Conservation (phyloP, 2,113 vertebrate genomes). For the Macaca mulatta region DNA sequence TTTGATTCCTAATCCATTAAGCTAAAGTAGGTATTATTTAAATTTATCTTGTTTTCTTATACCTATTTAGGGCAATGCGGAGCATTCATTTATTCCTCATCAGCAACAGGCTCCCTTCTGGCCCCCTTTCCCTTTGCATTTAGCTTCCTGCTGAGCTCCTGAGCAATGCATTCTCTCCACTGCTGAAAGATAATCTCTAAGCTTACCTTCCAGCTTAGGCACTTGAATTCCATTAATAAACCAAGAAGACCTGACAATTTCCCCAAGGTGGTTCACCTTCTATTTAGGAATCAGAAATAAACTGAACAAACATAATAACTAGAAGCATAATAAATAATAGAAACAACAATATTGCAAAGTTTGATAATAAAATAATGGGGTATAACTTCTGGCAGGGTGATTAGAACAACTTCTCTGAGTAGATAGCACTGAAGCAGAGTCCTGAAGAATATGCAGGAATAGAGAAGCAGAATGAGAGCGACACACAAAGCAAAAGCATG, state of each 20-base stretch:
- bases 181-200: neutral
- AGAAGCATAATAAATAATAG: neutral
- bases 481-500: neutral
- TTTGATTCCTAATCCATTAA: neutral
- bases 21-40: neutral
- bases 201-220: neutral
- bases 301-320: neutral
- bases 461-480: neutral
- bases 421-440: neutral
- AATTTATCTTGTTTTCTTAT: neutral
- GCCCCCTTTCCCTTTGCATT: fast-evolving
- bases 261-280: neutral
- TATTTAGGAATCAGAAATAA: neutral
- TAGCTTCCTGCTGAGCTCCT: neutral
- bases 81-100: neutral
- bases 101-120: neutral
- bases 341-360: neutral
- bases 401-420: neutral
- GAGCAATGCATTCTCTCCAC: neutral
- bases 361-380: neutral
- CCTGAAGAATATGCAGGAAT: neutral
- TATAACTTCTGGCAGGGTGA: neutral
- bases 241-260: neutral
- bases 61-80: neutral
- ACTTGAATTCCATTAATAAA: neutral